Percentiles rank a stretch among this genome's conserved stretches.
Conservation (phyloP, 1,140 invertebrate species). For the Halesus radiatus region DNA sequence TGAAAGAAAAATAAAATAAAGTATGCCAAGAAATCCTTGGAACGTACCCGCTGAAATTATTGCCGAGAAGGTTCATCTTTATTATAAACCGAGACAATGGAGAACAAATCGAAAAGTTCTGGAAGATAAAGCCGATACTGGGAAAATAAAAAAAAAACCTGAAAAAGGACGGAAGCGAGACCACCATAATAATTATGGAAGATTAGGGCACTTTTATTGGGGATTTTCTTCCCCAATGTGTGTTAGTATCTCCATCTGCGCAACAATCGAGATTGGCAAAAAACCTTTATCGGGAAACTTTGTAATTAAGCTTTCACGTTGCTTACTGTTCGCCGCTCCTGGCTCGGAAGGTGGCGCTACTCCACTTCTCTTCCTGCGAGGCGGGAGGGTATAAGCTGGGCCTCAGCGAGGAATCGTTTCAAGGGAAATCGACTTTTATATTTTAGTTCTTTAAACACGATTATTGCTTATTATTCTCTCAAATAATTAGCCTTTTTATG, state of each 20-base stretch:
- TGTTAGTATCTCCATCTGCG: conserved; percentile 28
- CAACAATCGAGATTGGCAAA: conserved; percentile 34
- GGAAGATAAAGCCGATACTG: background rate
- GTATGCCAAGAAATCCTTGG: background rate
- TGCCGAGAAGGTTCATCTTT: conserved; percentile 10
- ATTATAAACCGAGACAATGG: conserved; percentile 30
- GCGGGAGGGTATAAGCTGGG: too few species aligned
- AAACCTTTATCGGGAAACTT: conserved; percentile 36
- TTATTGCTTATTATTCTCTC: too few species aligned
- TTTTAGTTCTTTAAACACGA: too few species aligned
- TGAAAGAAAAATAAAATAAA: background rate
- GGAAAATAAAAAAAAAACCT: conserved; percentile 32
- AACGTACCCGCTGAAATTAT: background rate
- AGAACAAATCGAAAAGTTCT: conserved; percentile 10
- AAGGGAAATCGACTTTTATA: too few species aligned
- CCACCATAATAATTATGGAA: conserved; percentile 44
- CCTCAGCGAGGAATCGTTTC: too few species aligned
- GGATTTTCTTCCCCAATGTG: conserved; percentile 26
- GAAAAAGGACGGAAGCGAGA: conserved; percentile 10
- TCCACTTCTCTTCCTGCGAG: too few species aligned
- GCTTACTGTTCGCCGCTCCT: background rate
- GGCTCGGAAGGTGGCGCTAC: too few species aligned
- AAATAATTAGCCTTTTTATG: too few species aligned
- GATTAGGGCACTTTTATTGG: conserved; percentile 29
- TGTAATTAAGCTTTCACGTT: conserved; percentile 18